A percentile compares a stretch with the other conserved stretches of the same genome.
Evolutionary conservation across 1,140 invertebrate genomes (phyloP).

Genomic region (Helicoverpa armigera): DNA sequence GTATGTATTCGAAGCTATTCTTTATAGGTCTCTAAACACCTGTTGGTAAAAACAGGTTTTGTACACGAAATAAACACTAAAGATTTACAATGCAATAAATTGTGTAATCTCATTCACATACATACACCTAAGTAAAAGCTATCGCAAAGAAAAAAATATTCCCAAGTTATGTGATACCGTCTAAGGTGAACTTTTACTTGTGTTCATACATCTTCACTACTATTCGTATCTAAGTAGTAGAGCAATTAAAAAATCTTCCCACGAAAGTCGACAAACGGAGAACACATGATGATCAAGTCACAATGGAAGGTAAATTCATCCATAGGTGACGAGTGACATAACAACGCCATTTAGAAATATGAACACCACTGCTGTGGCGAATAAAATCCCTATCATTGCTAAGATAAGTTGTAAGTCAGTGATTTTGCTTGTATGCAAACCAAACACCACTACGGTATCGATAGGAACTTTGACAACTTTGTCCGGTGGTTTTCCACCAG

Average conservation of each 20-base stretch:
- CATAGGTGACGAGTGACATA: not conserved
- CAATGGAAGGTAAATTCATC: not conserved
- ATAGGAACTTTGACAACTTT: no score
- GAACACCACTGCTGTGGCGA: not conserved
- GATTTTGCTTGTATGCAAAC: no score
- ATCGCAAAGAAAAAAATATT: not conserved
- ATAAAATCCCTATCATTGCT: no score
- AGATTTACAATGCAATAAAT: not conserved
- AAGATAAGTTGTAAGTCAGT: no score
- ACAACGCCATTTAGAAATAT: not conserved
- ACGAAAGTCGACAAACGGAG: slow-evolving; percentile 31
- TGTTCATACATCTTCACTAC: slow-evolving; percentile 10
- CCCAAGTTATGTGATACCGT: not conserved
- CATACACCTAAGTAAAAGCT: not conserved
- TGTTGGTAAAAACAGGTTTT: no score
- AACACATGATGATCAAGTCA: not conserved
- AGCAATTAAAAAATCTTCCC: slow-evolving; percentile 15
- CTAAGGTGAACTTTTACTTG: slow-evolving; percentile 1
- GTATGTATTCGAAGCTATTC: no score
- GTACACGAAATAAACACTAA: not conserved
- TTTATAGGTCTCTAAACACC: no score
- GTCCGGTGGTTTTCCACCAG: no score
- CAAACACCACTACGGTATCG: no score
- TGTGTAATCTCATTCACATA: slow-evolving; percentile 1
- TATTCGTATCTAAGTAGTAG: slow-evolving; percentile 1